Evolutionary conservation across 53 echinoderm and acorn worm genomes (phyloP), one percentile per base, ranked within the genome.

Genomic region (Astropecten irregularis): DNA sequence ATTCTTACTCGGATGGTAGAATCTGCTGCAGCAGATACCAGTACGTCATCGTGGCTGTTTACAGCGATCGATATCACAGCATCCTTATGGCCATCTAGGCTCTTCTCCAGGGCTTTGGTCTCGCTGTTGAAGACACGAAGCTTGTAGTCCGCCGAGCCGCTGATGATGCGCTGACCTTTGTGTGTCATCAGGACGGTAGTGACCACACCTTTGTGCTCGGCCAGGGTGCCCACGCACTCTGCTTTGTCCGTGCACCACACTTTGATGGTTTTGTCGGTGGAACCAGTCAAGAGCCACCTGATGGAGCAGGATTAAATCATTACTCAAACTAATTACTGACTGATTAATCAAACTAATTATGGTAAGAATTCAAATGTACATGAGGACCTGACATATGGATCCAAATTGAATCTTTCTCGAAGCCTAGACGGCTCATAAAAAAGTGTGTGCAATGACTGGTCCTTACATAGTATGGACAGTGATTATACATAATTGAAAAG

Each of bases 41-140:
- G 69, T 19, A 99, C 95, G 64, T 95, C 92, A 84, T 95, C 95
- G 56, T 95, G 90, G 35, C 90, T 99, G 79, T 95, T 99, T 52
- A 95, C 82, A 1, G 92, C 81, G 76, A 99, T 70, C 0, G 94
- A 66, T 6, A 92, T 84, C 36, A 99, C 86, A 0, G 89, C 73
- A 13, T 99, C 92, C 40, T 87, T 71, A 3, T 95, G 94, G 11
- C 94, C 99, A 30, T 92, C 94, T 53, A 95, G 85, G 18, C 83
- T 99, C 85, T 74, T 76, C 28, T 92, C 92, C 84, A 92, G 30
- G 7, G 82, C 86, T 32, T 84, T 85, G 31, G 81, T 86, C 20
- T 90, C 92, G 31, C 82, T 76, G 59, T 82, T 77, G 79, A 92
- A 99, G 65, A 91, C 79, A 11, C 91, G 69, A 5, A 95, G 85